These are phyloP conservation scores for Tetranychus piercei DNA, from an alignment of 2,888 invertebrate genomes.

Conservation along the genomic window DNA sequence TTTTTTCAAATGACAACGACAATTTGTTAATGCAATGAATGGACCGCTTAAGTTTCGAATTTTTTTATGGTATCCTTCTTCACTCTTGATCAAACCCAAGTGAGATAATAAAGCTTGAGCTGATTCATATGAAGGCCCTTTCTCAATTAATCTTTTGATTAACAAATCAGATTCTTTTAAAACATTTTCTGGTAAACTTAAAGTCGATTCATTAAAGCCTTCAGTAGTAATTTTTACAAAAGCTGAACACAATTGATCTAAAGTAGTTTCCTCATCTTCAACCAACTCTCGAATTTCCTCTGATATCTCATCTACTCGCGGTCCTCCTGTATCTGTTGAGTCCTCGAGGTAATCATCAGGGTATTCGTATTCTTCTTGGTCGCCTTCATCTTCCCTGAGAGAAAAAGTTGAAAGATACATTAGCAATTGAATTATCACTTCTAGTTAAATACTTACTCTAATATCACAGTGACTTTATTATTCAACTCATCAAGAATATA, in stretches of 20 bases:
- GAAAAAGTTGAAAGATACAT: slow-evolving; percentile 4
- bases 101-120: slow-evolving; percentile 21
- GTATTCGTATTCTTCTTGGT: slow-evolving; percentile 12
- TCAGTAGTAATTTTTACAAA: slow-evolving; percentile 14
- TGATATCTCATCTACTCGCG: neutral
- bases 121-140: neutral
- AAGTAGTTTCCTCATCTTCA: neutral
- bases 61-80: slow-evolving; percentile 10
- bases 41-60: slow-evolving; percentile 23
- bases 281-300: neutral
- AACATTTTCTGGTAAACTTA: slow-evolving; percentile 2
- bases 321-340: neutral
- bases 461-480: slow-evolving; percentile 14
- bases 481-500: slow-evolving; percentile 9
- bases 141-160: neutral
- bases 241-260: slow-evolving; percentile 14
- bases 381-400: slow-evolving; percentile 31
- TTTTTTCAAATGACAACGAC: slow-evolving; percentile 17
- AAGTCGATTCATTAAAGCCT: slow-evolving; percentile 9
- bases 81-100: slow-evolving; percentile 24
- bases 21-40: slow-evolving; percentile 21
- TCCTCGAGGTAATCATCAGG: neutral
- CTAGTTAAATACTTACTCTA: slow-evolving; percentile 1
- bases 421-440: neutral
- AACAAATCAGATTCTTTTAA: slow-evolving; percentile 9